Evolutionary conservation across 1,140 invertebrate genomes (phyloP), one percentile per base, ranked within the genome.

Genomic region (Caenorhabditis elegans): DNA sequence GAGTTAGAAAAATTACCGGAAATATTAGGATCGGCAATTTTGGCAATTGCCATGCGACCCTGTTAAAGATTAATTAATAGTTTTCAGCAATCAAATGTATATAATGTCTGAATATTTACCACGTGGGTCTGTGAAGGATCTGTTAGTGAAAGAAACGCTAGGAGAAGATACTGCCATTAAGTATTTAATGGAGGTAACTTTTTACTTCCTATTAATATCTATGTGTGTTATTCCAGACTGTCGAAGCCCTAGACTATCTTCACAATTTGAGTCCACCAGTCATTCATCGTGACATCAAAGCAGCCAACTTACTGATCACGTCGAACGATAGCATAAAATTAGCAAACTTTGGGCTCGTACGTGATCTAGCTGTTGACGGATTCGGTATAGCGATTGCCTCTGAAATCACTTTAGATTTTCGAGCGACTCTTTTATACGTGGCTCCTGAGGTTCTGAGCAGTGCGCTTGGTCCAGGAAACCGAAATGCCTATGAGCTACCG

Each of bases 221-320:
- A n/a, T n/a, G 5, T 43, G 39, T 8, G 10, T 5, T 10, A 34
- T 43, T 70, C 13, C 34, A 70, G 60, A 70, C 60, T 0, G 78
- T 51, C 19, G 80, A 85, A 36, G 84, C 76, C 17, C 76, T 85
- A 5, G 13, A 77, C 34, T 85, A 77, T 43, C 34, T 85, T 15
- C 84, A 85, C 75, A 79, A 65, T 13, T 70, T 83, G 22, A 36
- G 47, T 47, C 55, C 78, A 3, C 60, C 84, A 34, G 51, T 85
- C 28, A 78, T 85, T 26, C 84, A 85, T 70, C 31, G 53, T 0
- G 84, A 85, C 75, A 80, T 85, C n/a, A 85, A 85, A 79, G 83
- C 83, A 53, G 80, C 83, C 19, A 84, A 84, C 31, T 34, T 84
- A 4, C 55, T 84, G 6, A 81, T 84, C 11, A 82, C 83, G 43